phyloP scores from a whole-genome alignment of 2,888 invertebrate genomes.

The Uloborus plumipes region DNA sequence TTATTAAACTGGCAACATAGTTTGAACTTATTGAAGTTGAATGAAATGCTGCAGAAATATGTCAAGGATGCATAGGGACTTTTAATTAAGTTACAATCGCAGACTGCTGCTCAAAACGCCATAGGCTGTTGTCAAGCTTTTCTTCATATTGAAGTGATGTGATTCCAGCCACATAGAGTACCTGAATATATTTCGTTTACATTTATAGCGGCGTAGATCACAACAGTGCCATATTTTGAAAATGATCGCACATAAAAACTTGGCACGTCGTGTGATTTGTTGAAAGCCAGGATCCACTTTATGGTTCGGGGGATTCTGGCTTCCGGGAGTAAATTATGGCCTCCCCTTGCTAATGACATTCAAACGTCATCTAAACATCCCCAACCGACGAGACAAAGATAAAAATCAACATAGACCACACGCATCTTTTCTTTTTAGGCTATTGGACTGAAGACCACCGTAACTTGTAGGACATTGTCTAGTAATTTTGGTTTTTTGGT shows the following conservation, averaged over 20 bases:
- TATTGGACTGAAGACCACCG: neutral
- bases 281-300: conserved; percentile 24
- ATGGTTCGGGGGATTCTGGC: conserved; percentile 25
- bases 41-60: no score
- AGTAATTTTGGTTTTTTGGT: no score
- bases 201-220: conserved; percentile 37
- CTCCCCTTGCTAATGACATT: conserved; percentile 49
- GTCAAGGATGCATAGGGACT: no score
- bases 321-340: conserved; percentile 55
- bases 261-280: conserved; percentile 55
- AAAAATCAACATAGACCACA: conserved; percentile 58
- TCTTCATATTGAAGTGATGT: conserved; percentile 5
- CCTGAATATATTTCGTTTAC: conserved; percentile 41
- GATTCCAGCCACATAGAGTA: conserved; percentile 29
- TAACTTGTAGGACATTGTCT: neutral
- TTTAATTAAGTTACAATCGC: no score
- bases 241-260: conserved; percentile 35
- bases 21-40: no score
- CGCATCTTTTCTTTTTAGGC: conserved; percentile 18
- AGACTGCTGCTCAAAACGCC: neutral
- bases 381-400: conserved; percentile 42
- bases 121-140: neutral
- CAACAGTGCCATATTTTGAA: conserved; percentile 38
- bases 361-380: conserved; percentile 49
- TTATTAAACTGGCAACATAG: no score